phyloP scores from a whole-genome alignment of 2,113 vertebrate species.

The Cyprinodon brontotheroides region DNA sequence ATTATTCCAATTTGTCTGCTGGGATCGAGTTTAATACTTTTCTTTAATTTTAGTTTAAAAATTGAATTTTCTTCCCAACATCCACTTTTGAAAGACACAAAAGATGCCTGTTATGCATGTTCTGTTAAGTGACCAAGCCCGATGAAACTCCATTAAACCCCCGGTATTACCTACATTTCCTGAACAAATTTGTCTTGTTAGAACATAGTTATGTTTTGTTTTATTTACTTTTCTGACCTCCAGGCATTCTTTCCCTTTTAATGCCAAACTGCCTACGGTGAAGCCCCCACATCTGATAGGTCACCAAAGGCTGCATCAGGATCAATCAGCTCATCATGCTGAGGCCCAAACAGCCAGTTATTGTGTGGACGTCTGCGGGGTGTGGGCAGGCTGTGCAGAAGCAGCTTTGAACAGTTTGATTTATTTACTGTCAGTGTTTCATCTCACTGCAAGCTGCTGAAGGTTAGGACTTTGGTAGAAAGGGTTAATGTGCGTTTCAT shows the following conservation, averaged over 20 bases:
- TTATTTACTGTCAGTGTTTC: slow-evolving; percentile 28
- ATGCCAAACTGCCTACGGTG: slow-evolving; percentile 27
- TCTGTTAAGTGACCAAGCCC: no score
- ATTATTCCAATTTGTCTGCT: no score
- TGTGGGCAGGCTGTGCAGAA: slow-evolving; percentile 1
- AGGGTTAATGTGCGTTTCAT: slow-evolving; percentile 2
- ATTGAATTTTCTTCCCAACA: no score
- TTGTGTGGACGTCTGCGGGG: no score
- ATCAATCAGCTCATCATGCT: slow-evolving; percentile 40
- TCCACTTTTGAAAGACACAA: no score
- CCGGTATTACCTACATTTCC: no score
- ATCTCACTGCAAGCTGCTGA: slow-evolving; percentile 22
- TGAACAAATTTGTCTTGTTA: no score
- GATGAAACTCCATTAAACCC: no score
- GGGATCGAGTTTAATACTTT: no score
- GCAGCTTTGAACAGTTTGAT: slow-evolving; percentile 41
- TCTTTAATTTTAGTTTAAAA: no score
- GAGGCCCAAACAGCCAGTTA: slow-evolving; percentile 47
- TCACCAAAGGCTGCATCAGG: slow-evolving; percentile 68
- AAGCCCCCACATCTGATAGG: slow-evolving; percentile 38
- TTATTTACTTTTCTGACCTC: background rate
- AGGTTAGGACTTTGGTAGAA: slow-evolving; percentile 11
- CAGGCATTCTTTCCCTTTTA: slow-evolving; percentile 14
- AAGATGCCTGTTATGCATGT: no score
- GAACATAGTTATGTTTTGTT: no score